These are phyloP conservation scores for Ibidorhyncha struthersii DNA, from an alignment of 2,113 vertebrate species.

Conservation along the genomic window DNA sequence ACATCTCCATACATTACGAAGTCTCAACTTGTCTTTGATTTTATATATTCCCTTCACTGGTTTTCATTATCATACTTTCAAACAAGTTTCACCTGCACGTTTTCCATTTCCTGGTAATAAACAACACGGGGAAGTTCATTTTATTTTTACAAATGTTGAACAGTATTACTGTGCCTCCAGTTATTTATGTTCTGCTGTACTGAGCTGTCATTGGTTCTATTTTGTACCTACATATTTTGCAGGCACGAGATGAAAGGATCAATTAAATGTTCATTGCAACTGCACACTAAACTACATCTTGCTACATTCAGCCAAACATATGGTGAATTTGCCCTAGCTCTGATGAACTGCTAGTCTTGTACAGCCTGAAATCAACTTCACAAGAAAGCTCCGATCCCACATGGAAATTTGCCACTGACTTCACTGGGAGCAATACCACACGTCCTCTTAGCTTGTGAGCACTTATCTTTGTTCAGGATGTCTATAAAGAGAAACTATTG, in stretches of 20 bases:
- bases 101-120: slow-evolving; percentile 34
- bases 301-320: not conserved
- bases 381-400: not conserved
- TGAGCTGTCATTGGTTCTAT: not conserved
- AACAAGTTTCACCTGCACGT: not conserved
- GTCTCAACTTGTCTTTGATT: not conserved
- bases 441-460: not conserved
- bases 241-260: not conserved
- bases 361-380: not conserved
- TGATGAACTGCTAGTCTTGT: not conserved
- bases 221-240: not conserved
- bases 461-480: not conserved
- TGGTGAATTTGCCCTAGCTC: not conserved
- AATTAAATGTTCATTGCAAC: not conserved
- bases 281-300: not conserved
- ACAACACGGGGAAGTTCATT: not conserved
- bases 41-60: not conserved
- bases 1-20: not conserved
- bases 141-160: slow-evolving; percentile 31
- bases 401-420: not conserved
- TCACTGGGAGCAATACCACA: not conserved
- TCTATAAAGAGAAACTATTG: not conserved
- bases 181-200: slow-evolving; percentile 12
- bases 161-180: not conserved
- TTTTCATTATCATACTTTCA: slow-evolving; percentile 18